A percentile compares a stretch with the other conserved stretches of the same genome.
phyloP scores from a whole-genome alignment of 2,797 vertebrate genomes.

The Chelonia mydas region DNA sequence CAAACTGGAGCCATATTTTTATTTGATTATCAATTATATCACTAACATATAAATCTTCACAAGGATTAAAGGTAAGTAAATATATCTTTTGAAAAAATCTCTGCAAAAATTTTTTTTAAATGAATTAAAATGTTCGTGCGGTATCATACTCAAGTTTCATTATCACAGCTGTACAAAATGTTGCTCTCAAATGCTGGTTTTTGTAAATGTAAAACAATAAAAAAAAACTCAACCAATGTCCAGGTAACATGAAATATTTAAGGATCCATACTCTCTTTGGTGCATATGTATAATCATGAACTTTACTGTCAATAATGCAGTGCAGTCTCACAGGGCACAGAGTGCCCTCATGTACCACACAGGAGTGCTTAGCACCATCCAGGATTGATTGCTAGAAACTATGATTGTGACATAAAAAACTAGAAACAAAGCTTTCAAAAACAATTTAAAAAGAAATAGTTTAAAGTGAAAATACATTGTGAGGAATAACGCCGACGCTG shows the following conservation, averaged over 20 bases:
- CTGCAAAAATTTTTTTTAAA: not conserved
- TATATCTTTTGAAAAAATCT: not conserved
- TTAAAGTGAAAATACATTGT: constrained; percentile 12
- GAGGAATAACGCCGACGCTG: constrained; percentile 14
- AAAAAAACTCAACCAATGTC: not conserved
- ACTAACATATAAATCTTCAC: constrained; percentile 22
- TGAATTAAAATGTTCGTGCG: not conserved
- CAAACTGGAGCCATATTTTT: not conserved
- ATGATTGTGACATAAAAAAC: constrained; percentile 34
- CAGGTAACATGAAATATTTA: constrained; percentile 26
- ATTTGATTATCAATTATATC: not conserved
- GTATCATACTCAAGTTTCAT: not conserved
- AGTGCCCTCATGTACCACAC: not conserved
- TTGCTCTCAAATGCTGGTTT: not conserved
- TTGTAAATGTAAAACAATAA: not conserved
- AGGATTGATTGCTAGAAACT: constrained; percentile 41
- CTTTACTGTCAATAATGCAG: not conserved
- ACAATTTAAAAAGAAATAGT: constrained; percentile 22
- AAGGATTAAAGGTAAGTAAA: constrained; percentile 3
- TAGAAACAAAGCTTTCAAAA: constrained; percentile 38
- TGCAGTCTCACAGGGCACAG: not conserved
- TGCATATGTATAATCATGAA: not conserved
- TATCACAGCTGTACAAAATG: not conserved
- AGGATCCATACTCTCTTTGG: not conserved
- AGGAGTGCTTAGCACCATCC: not conserved